Percentiles rank a stretch among this genome's conserved stretches.
phyloP scores from a whole-genome alignment of 1,140 invertebrate species.

The Penaeus japonicus region DNA sequence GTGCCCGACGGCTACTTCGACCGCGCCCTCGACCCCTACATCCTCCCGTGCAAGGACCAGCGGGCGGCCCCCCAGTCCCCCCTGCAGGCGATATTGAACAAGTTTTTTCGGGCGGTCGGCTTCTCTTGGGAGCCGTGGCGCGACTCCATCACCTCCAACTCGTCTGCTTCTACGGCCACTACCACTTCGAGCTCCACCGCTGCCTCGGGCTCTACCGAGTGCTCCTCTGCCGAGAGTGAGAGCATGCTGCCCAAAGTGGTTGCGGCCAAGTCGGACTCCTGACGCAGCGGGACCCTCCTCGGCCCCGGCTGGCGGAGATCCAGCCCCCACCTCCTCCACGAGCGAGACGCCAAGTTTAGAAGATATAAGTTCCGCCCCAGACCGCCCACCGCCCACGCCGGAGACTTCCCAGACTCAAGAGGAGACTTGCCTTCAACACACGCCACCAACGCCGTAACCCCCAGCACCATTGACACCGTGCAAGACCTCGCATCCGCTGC shows the following conservation, averaged over 20 bases:
- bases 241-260: constrained; percentile 46
- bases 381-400: neutral
- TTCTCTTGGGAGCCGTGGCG: constrained; percentile 41
- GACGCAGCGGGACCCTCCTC: neutral
- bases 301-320: neutral
- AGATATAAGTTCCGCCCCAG: neutral
- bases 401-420: neutral
- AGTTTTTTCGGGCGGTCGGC: constrained; percentile 50
- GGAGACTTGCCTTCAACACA: no score
- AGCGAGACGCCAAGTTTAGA: neutral
- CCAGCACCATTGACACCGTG: no score
- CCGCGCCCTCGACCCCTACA: neutral
- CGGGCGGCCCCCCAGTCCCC: neutral
- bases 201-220: neutral
- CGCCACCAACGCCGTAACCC: no score
- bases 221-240: constrained; percentile 40
- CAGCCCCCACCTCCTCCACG: neutral
- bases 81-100: constrained; percentile 22
- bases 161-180: constrained; percentile 13
- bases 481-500: no score
- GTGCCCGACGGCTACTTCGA: constrained; percentile 38
- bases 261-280: constrained; percentile 22
- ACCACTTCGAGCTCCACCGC: neutral
- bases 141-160: constrained; percentile 36
- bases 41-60: neutral